phyloP scores from a whole-genome alignment of 2,113 vertebrate species.

The Corythaeola cristata region DNA sequence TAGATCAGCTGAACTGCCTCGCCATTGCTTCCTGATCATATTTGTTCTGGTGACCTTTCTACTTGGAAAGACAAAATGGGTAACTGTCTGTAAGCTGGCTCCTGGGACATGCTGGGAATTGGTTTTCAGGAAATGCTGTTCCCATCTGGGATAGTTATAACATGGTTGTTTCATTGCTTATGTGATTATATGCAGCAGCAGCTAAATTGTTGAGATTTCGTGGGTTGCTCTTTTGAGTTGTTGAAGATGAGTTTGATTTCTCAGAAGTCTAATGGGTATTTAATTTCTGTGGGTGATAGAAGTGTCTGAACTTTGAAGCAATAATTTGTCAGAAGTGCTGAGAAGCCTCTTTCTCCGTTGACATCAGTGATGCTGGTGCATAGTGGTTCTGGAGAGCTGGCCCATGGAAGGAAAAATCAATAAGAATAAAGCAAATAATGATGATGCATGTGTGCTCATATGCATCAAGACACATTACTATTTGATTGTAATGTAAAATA shows the following conservation, averaged over 20 bases:
- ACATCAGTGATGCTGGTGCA: neutral
- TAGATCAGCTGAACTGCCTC: conserved; percentile 27
- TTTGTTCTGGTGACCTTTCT: conserved; percentile 65
- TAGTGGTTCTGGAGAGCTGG: conserved; percentile 9
- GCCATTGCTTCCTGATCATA: neutral
- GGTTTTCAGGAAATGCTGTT: conserved; percentile 31
- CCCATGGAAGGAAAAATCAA: conserved; percentile 28
- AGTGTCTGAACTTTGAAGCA: neutral
- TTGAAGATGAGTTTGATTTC: neutral
- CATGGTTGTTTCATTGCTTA: conserved; percentile 1
- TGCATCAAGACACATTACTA: conserved; percentile 14
- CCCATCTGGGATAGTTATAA: neutral
- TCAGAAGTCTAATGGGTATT: neutral
- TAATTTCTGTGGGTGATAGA: conserved; percentile 6
- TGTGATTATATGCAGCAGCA: conserved; percentile 10
- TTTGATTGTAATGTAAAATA: conserved; percentile 51
- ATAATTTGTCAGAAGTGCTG: conserved; percentile 6
- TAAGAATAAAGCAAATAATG: conserved; percentile 25
- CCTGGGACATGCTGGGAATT: conserved; percentile 30
- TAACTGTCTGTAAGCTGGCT: conserved; percentile 31
- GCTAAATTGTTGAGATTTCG: neutral
- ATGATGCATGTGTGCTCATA: conserved; percentile 4
- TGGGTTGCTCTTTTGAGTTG: neutral
- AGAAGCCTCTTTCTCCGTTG: neutral
- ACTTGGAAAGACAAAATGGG: conserved; percentile 19